A percentile compares a stretch with the other conserved stretches of the same genome.
These are phyloP conservation scores for Pasiphila rectangulata DNA, from an alignment of 2,888 invertebrate genomes.

Conservation along the genomic window DNA sequence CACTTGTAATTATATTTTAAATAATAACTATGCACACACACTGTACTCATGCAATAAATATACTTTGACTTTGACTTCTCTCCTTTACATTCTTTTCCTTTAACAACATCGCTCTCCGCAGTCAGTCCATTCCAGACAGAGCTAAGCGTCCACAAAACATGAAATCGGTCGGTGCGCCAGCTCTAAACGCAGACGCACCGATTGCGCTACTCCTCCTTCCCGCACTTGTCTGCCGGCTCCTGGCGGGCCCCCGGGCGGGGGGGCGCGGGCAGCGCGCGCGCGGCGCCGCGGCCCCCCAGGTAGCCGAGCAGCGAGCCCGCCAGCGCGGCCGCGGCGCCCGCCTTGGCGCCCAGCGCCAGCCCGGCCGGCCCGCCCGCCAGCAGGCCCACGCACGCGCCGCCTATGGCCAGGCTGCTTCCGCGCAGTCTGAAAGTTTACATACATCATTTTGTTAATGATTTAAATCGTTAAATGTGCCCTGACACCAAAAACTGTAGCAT, in stretches of 20 bases:
- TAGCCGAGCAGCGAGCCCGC: slow-evolving; percentile 13
- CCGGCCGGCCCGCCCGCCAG: slow-evolving; percentile 58
- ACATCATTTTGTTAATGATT: too few relatives aligned
- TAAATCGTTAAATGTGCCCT: too few relatives aligned
- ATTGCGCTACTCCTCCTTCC: slow-evolving; percentile 11
- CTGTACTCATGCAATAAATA: too few relatives aligned
- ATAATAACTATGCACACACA: too few relatives aligned
- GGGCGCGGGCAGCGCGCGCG: slow-evolving; percentile 49
- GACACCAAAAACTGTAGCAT: too few relatives aligned
- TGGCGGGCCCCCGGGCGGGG: slow-evolving; percentile 40
- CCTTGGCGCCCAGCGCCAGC: slow-evolving; percentile 41
- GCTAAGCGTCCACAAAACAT: too few relatives aligned
- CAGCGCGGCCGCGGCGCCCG: slow-evolving; percentile 32
- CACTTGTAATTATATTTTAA: too few relatives aligned
- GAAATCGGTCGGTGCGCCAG: slow-evolving; percentile 11
- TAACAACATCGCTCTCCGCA: too few relatives aligned
- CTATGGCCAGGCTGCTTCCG: slow-evolving; percentile 45
- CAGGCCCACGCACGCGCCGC: slow-evolving; percentile 55
- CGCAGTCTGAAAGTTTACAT: slow-evolving; percentile 37
- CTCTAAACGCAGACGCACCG: slow-evolving; percentile 14
- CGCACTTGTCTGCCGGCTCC: slow-evolving; percentile 2
- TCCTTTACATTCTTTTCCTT: too few relatives aligned
- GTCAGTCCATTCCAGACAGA: too few relatives aligned
- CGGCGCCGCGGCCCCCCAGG: too few relatives aligned
- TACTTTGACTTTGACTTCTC: too few relatives aligned